These are phyloP conservation scores for Octonoba sinensis DNA, from an alignment of 2,888 invertebrate species.

Conservation along the genomic window DNA sequence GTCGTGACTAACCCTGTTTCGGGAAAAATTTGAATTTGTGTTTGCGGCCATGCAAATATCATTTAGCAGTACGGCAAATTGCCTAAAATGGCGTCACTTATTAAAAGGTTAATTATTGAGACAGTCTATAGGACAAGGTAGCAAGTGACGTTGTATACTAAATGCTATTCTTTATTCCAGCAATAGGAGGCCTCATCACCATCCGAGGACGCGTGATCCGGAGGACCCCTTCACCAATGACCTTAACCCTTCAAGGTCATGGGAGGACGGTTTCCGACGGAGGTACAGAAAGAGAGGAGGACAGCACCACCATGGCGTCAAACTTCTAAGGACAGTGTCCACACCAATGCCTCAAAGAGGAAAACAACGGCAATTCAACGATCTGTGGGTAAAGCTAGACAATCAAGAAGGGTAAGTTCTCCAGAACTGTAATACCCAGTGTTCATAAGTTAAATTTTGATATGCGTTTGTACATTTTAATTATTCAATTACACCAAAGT, in stretches of 20 bases:
- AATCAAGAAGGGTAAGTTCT: constrained; percentile 32
- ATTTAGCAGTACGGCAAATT: too few species aligned
- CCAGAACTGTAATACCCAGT: too few species aligned
- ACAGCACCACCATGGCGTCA: constrained; percentile 41
- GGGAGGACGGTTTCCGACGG: constrained; percentile 9
- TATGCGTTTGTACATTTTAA: too few species aligned
- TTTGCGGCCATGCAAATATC: too few species aligned
- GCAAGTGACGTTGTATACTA: too few species aligned
- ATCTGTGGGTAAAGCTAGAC: constrained; percentile 48
- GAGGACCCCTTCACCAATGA: constrained; percentile 1
- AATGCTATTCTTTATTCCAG: not conserved
- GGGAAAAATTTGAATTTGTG: too few species aligned
- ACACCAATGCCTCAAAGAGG: constrained; percentile 12
- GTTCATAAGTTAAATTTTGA: too few species aligned
- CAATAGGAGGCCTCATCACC: constrained; percentile 24
- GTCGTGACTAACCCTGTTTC: too few species aligned
- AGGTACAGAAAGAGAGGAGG: constrained; percentile 8
- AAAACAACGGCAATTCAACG: constrained; percentile 37
- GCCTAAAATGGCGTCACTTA: too few species aligned
- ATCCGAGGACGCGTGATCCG: constrained; percentile 4
- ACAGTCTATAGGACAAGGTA: too few species aligned
- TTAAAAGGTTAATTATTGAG: too few species aligned
- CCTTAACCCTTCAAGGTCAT: not conserved
- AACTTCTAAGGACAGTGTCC: constrained; percentile 30
- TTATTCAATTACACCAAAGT: too few species aligned